phyloP scores from a whole-genome alignment of 2,888 invertebrate species.

The Molanna angustata region DNA sequence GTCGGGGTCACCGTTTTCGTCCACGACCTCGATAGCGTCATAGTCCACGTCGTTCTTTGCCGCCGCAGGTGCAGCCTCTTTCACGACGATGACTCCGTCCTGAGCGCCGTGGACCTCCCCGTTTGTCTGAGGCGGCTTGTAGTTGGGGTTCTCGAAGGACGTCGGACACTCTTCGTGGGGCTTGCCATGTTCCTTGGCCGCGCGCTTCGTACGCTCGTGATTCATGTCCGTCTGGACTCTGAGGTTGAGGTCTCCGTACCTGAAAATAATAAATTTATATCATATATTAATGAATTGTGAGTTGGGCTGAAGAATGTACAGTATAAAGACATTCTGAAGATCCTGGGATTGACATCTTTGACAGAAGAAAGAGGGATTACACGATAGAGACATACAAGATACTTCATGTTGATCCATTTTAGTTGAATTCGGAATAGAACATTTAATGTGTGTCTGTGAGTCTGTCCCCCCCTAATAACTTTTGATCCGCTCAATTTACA shows the following conservation, averaged over 20 bases:
- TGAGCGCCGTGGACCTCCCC: background rate
- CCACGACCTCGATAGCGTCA: constrained; percentile 10
- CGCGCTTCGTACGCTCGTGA: constrained; percentile 51
- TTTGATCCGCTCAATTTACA: too few species aligned
- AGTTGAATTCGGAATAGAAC: too few species aligned
- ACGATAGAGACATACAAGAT: too few species aligned
- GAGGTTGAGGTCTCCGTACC: constrained; percentile 60
- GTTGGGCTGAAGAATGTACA: too few species aligned
- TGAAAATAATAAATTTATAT: too few species aligned
- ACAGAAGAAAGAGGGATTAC: too few species aligned
- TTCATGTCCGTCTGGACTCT: constrained; percentile 63
- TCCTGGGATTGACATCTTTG: too few species aligned
- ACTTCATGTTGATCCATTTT: too few species aligned
- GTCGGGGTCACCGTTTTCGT: constrained; percentile 1
- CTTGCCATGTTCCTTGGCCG: constrained; percentile 38
- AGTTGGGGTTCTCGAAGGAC: constrained; percentile 53
- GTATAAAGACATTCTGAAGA: too few species aligned
- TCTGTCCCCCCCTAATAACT: too few species aligned
- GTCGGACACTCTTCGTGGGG: constrained; percentile 4
- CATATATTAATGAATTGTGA: too few species aligned
- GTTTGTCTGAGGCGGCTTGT: constrained; percentile 23
- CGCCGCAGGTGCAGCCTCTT: constrained; percentile 42
- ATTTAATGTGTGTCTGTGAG: too few species aligned
- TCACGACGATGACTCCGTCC: constrained; percentile 45
- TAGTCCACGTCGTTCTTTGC: constrained; percentile 4